Evolutionary conservation across 2,113 vertebrate genomes (phyloP), one percentile per base, ranked within the genome.

Genomic region (Erythrocercus mccallii): DNA sequence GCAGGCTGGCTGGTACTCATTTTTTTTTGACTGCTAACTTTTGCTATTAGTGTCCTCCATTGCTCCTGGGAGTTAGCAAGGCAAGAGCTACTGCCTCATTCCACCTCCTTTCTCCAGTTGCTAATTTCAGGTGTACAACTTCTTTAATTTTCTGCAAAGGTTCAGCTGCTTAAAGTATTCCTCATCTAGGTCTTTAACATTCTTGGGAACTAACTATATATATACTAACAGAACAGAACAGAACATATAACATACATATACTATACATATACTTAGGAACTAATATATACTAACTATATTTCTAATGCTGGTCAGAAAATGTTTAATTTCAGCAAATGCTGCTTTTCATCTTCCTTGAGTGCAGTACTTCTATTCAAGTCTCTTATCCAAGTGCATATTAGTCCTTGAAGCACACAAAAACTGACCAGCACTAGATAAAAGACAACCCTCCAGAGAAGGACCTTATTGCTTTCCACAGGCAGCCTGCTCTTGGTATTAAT

Each of bases 241-340:
- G 30, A 21, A 30, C 30, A 31, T 27, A 18, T 17, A 57, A 35
- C 33, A 53, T 31, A 31, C 11, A 31, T 54, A 54, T 60, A 60
- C 24, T 60, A 37, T 25, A 60, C 57, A 37, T 60, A 60, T 18
- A 38, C 58, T 60, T 38, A 11, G 35, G 35, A 60, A 60, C 35
- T 25, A 60, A 60, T 18, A 27, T 37, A 27, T 27, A 38, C 24
- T 37, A 22, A n/a, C 31, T 56, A 2, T n/a, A 57, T 57, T 57
- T 57, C 31, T n/a, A 60, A 60, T n/a, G 61, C 78, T 79, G 53
- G 85, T 87, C 81, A 85, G 38, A 57, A 81, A 85, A 79, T 30
- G 24, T 62, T 92, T 83, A 47, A 86, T 86, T 94, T 83, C 86
- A 93, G 76, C 51, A 95, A 93, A 92, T 47, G 38, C 64, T 66